Conservation (phyloP, 2,113 vertebrate genomes). For the Entelurus aequoreus region DNA sequence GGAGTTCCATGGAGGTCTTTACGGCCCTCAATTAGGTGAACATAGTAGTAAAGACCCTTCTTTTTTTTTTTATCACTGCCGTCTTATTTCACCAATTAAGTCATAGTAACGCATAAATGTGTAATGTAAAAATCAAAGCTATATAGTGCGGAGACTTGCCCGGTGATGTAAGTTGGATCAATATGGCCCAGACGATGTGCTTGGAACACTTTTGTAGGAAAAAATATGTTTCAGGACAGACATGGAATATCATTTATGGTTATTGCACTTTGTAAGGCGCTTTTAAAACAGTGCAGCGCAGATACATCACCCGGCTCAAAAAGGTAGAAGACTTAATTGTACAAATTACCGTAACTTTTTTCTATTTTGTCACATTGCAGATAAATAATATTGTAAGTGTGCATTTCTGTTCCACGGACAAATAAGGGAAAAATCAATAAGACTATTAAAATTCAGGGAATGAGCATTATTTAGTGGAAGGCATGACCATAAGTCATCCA, state of each 20-base stretch:
- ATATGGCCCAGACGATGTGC: constrained; percentile 51
- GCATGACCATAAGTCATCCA: constrained; percentile 43
- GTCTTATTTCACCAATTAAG: constrained; percentile 40
- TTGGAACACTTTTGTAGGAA: constrained; percentile 39
- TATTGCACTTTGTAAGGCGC: constrained; percentile 30
- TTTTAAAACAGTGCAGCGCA: constrained; percentile 21
- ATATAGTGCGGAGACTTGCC: constrained; percentile 37
- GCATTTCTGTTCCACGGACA: constrained; percentile 7
- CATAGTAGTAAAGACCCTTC: neutral
- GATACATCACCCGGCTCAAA: neutral
- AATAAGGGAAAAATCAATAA: constrained; percentile 53
- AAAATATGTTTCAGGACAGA: constrained; percentile 35
- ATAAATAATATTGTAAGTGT: constrained; percentile 43
- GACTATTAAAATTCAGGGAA: constrained; percentile 45
- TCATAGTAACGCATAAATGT: constrained; percentile 36
- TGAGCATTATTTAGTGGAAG: constrained; percentile 47
- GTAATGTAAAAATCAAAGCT: constrained; percentile 48
- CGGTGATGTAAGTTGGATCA: constrained; percentile 52
- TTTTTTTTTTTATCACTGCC: constrained; percentile 11
- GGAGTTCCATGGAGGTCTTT: constrained; percentile 14
- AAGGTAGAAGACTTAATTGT: constrained; percentile 8
- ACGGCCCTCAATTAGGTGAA: neutral
- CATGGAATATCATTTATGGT: constrained; percentile 40
- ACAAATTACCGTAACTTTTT: constrained; percentile 21
- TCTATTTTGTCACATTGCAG: constrained; percentile 21